Percentiles rank a stretch among this genome's conserved stretches.
Evolutionary conservation across 2,888 invertebrate species (phyloP).

Genomic region (Heliconius cydno): DNA sequence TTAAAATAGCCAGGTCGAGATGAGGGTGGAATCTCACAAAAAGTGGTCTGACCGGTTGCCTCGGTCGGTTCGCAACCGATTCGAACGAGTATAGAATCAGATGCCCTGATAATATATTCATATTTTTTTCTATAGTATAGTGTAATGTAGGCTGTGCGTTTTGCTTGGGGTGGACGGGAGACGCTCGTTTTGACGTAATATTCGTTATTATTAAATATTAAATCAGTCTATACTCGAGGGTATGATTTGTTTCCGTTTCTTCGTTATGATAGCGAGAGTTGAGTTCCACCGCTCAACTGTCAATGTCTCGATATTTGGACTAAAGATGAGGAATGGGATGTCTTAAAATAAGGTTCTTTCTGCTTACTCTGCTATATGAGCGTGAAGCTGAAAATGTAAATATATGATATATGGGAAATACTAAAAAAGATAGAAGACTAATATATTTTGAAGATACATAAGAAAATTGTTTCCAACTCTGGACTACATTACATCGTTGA

Average conservation of each 20-base stretch:
- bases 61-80: slow-evolving; percentile 59
- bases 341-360: not conserved
- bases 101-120: slow-evolving; percentile 71
- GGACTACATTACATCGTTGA: too few species aligned
- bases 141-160: not conserved
- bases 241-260: not conserved
- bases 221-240: not conserved
- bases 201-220: too few species aligned
- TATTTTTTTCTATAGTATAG: slow-evolving; percentile 45
- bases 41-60: slow-evolving; percentile 74
- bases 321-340: not conserved
- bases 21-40: slow-evolving; percentile 79
- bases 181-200: not conserved
- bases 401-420: too few species aligned
- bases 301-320: not conserved
- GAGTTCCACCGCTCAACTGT: not conserved
- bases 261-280: not conserved
- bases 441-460: too few species aligned
- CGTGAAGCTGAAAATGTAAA: too few species aligned
- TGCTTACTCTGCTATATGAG: not conserved
- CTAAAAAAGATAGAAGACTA: too few species aligned
- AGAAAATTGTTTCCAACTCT: too few species aligned
- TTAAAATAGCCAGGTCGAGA: slow-evolving; percentile 62
- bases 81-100: slow-evolving; percentile 63
- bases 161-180: not conserved